Conservation (phyloP, 2,113 vertebrate species). For the Hippoglossus stenolepis region DNA sequence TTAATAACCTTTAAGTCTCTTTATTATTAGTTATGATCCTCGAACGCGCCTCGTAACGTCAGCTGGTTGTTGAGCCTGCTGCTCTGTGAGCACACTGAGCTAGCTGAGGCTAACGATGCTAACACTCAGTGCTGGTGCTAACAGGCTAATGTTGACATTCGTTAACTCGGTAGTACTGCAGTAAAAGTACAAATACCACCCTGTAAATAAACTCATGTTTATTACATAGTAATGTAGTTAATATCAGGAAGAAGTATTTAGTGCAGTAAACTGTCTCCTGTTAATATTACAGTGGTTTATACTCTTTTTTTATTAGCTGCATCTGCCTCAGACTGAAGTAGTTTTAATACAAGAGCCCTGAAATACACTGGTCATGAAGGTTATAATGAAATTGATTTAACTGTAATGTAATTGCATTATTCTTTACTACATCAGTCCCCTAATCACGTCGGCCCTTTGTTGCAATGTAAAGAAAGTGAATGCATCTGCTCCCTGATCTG, state of each 20-base stretch:
- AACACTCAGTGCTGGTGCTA: constrained; percentile 42
- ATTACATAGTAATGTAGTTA: no score
- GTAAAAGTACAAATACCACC: not conserved
- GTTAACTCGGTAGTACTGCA: not conserved
- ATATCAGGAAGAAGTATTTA: not conserved
- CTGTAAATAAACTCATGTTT: not conserved
- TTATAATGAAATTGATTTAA: no score
- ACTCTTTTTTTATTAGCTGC: no score
- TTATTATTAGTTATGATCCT: fast-evolving
- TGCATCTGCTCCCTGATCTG: no score
- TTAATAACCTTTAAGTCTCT: not conserved
- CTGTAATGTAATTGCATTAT: no score
- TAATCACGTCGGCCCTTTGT: no score
- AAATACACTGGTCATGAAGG: no score
- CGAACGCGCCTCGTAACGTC: not conserved
- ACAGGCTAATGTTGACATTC: constrained; percentile 51
- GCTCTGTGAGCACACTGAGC: not conserved
- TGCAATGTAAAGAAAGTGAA: no score
- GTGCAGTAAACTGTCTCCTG: not conserved
- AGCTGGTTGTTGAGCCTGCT: not conserved
- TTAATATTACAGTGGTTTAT: no score
- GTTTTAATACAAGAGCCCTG: no score
- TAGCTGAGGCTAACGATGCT: constrained; percentile 45
- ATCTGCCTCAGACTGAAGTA: no score
- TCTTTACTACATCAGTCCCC: no score